Conservation (phyloP, 2,888 invertebrate genomes). For the Camptogramma bilineatum region DNA sequence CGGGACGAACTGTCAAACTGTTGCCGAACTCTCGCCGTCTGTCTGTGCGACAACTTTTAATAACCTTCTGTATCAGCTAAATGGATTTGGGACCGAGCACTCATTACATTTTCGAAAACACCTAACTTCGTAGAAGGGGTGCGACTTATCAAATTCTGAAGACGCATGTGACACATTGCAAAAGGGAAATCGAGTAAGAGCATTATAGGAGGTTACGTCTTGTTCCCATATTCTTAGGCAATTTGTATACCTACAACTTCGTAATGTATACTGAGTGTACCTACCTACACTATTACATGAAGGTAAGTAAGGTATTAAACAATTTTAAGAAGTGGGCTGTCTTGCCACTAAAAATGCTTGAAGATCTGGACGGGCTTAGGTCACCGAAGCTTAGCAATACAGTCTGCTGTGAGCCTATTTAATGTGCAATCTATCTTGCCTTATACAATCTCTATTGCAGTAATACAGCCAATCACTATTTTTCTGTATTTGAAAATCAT, state of each 20-base stretch:
- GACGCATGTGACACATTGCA: constrained; percentile 34
- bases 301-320: no score
- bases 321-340: no score
- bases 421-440: no score
- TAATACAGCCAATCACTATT: not conserved
- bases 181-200: constrained; percentile 21
- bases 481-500: not conserved
- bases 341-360: no score
- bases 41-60: constrained; percentile 80
- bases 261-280: no score
- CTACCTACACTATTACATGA: no score
- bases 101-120: constrained; percentile 58
- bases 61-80: constrained; percentile 79
- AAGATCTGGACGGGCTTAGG: no score
- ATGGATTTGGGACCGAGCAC: constrained; percentile 72
- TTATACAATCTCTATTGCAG: not conserved
- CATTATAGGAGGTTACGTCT: constrained; percentile 11
- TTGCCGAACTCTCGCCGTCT: constrained; percentile 69
- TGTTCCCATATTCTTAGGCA: constrained; percentile 5
- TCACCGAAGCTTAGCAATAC: no score
- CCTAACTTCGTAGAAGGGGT: constrained; percentile 47
- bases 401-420: no score
- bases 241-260: not conserved
- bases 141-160: constrained; percentile 34
- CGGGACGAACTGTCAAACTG: constrained; percentile 76